Evolutionary conservation across 2,888 invertebrate genomes (phyloP).

Genomic region (Eristalinus sepulchralis): DNA sequence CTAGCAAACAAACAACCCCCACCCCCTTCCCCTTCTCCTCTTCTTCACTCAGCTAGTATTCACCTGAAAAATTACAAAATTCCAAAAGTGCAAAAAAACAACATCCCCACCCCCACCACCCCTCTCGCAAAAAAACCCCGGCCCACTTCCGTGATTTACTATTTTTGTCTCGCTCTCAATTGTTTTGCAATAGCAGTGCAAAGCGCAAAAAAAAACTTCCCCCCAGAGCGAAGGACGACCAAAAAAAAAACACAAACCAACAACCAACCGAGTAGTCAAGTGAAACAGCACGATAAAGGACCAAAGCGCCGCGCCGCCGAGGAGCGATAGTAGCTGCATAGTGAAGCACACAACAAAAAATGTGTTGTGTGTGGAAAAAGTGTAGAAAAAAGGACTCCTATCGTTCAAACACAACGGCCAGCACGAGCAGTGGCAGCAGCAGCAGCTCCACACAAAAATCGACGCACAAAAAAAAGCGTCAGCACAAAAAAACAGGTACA

Average conservation of each 20-base stretch:
- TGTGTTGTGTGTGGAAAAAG: constrained; percentile 42
- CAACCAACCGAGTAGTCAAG: constrained; percentile 22
- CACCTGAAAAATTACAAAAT: constrained; percentile 20
- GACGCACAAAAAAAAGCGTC: neutral
- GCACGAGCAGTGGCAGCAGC: neutral
- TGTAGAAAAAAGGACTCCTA: constrained; percentile 51
- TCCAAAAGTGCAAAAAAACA: constrained; percentile 21
- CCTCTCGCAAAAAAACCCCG: neutral
- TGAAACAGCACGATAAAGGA: constrained; percentile 67
- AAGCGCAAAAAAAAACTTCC: constrained; percentile 15
- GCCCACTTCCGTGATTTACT: constrained; percentile 36
- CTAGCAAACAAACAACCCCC: constrained; percentile 3
- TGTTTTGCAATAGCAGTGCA: constrained; percentile 58
- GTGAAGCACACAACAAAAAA: constrained; percentile 63
- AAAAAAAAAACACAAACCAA: constrained; percentile 15
- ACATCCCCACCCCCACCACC: neutral
- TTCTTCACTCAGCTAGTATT: neutral
- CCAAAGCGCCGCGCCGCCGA: constrained; percentile 30
- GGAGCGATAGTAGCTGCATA: constrained; percentile 29
- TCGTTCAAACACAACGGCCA: neutral
- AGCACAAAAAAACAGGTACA: constrained; percentile 35
- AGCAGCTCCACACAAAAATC: neutral
- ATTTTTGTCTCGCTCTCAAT: constrained; percentile 67
- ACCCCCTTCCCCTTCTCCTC: neutral
- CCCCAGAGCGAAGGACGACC: too few relatives aligned